Evolutionary conservation across 2,888 invertebrate species (phyloP).

Genomic region (Dolichopus griseipennis): DNA sequence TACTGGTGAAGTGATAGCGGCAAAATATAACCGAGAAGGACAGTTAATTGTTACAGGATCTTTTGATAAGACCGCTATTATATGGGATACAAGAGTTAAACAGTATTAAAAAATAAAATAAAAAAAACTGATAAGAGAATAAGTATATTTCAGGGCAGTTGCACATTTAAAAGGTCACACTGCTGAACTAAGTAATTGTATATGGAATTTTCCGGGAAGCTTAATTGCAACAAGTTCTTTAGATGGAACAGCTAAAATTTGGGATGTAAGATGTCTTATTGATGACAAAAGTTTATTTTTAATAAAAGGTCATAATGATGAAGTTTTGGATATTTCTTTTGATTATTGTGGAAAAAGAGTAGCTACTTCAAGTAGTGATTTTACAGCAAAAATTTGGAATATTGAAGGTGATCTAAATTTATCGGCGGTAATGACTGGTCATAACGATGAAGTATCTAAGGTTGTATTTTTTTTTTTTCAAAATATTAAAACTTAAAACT

Average conservation of each 20-base stretch:
- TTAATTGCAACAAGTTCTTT: constrained; percentile 61
- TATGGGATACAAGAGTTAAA: constrained; percentile 64
- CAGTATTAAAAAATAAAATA: constrained; percentile 41
- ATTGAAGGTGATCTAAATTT: constrained; percentile 49
- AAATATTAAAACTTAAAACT: neutral
- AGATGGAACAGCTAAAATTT: constrained; percentile 60
- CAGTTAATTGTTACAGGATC: constrained; percentile 66
- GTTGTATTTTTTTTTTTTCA: constrained; percentile 34
- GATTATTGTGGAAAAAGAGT: constrained; percentile 63
- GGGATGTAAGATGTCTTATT: constrained; percentile 51
- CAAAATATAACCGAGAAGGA: constrained; percentile 62
- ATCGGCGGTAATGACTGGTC: constrained; percentile 54
- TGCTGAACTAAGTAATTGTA: constrained; percentile 59
- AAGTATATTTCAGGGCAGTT: constrained; percentile 44
- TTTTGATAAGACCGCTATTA: constrained; percentile 64
- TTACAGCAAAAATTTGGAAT: constrained; percentile 64
- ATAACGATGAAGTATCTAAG: constrained; percentile 61
- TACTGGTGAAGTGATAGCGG: constrained; percentile 64
- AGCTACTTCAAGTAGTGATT: constrained; percentile 67
- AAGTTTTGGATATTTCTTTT: constrained; percentile 67
- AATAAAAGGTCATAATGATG: constrained; percentile 54
- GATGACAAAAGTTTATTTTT: constrained; percentile 48
- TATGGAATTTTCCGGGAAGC: constrained; percentile 58
- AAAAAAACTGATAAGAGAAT: neutral
- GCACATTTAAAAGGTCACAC: constrained; percentile 54